Evolutionary conservation across 1,140 invertebrate genomes (phyloP).

Genomic region (Cataglyphis hispanica): DNA sequence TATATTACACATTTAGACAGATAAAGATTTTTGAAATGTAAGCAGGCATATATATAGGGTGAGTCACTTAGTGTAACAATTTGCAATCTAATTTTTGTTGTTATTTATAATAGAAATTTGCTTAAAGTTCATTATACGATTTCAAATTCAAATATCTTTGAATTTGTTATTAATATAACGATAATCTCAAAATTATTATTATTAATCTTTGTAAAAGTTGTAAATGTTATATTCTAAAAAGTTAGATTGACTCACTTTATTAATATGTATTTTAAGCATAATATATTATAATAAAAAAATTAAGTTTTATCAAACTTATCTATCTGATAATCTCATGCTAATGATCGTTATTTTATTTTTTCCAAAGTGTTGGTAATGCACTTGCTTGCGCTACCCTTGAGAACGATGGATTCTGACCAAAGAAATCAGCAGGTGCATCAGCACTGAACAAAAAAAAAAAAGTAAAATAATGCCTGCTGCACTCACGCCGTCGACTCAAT

Average conservation of each 20-base stretch:
- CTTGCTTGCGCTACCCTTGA: conserved; percentile 82
- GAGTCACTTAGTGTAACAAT: conserved; percentile 12
- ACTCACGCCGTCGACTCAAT: conserved; percentile 81
- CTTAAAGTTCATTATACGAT: background rate
- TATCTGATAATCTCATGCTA: conserved; percentile 66
- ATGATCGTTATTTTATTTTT: conserved; percentile 79
- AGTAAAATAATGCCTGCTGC: conserved; percentile 84
- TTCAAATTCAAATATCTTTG: background rate
- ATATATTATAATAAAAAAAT: conserved; percentile 33
- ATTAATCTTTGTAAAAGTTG: conserved; percentile 1
- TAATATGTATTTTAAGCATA: conserved; percentile 39
- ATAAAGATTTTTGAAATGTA: conserved; percentile 12
- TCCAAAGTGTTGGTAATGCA: conserved; percentile 83
- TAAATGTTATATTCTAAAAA: background rate
- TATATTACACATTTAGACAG: conserved; percentile 30
- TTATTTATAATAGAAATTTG: background rate
- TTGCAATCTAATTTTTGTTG: background rate
- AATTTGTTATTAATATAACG: background rate
- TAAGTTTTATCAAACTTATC: conserved; percentile 44
- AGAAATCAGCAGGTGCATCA: conserved; percentile 81
- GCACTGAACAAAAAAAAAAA: conserved; percentile 81
- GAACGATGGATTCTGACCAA: conserved; percentile 84
- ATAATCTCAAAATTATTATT: background rate
- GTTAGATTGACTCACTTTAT: background rate
- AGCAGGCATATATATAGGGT: conserved; percentile 13